Evolutionary conservation across 2,888 invertebrate species (phyloP).

Genomic region (Chymomyza amoena): DNA sequence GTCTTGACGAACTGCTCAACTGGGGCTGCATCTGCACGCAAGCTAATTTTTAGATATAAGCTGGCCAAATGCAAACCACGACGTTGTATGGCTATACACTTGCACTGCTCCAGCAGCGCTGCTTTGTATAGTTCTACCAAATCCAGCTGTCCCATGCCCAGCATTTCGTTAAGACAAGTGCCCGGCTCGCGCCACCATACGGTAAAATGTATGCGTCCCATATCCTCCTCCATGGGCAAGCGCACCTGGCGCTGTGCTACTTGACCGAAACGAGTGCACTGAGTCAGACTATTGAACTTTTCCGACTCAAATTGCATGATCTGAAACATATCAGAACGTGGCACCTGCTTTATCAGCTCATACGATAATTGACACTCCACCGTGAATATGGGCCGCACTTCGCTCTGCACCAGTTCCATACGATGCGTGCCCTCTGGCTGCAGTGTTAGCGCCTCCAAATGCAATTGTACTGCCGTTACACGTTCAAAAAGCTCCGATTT

Average conservation of each 20-base stretch:
- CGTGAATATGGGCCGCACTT: constrained; percentile 74
- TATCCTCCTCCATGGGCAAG: constrained; percentile 36
- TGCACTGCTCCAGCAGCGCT: constrained; percentile 73
- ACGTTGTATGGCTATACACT: constrained; percentile 67
- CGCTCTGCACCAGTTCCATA: constrained; percentile 70
- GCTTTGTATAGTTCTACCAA: constrained; percentile 67
- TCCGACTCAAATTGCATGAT: constrained; percentile 76
- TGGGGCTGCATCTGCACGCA: constrained; percentile 35
- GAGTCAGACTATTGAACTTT: constrained; percentile 74
- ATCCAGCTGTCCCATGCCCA: constrained; percentile 69
- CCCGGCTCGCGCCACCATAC: constrained; percentile 77
- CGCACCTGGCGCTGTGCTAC: constrained; percentile 64
- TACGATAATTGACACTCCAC: constrained; percentile 73
- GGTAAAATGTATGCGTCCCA: constrained; percentile 68
- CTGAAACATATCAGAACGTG: constrained; percentile 70
- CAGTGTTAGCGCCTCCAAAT: constrained; percentile 72
- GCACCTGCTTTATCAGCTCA: constrained; percentile 64
- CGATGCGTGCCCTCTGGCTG: constrained; percentile 74
- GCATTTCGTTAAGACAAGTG: constrained; percentile 74
- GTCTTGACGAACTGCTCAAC: constrained; percentile 20
- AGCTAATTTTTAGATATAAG: constrained; percentile 70
- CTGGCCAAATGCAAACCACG: constrained; percentile 68
- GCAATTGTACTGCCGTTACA: constrained; percentile 65
- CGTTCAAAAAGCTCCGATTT: constrained; percentile 61
- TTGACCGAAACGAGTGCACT: constrained; percentile 74